A percentile compares a stretch with the other conserved stretches of the same genome.
Conservation (phyloP, 2,113 vertebrate genomes). For the Tylochromis polylepis region DNA sequence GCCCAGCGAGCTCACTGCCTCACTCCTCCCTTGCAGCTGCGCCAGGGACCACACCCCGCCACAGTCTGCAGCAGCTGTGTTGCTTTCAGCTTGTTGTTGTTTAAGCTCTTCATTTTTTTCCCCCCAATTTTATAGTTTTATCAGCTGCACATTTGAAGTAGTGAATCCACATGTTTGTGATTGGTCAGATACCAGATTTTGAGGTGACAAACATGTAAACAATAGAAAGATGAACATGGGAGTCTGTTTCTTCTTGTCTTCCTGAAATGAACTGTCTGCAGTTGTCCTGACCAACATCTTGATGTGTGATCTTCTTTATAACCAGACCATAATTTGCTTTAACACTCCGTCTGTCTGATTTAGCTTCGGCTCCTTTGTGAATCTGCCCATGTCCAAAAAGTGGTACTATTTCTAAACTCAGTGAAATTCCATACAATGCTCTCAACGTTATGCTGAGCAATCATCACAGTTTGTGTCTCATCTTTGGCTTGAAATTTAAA, state of each 20-base stretch:
- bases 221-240: neutral
- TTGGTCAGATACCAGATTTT: neutral
- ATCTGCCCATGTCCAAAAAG: neutral
- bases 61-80: neutral
- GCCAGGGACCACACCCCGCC: too few relatives aligned
- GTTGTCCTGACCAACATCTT: neutral
- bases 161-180: neutral
- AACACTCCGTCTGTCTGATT: neutral
- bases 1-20: too few relatives aligned
- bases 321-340: neutral
- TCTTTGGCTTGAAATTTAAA: neutral
- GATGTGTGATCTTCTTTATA: neutral
- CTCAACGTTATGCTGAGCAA: neutral
- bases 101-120: neutral
- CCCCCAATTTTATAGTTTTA: neutral
- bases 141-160: neutral
- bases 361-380: accelerated
- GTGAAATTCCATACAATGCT: neutral
- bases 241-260: neutral
- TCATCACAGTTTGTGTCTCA: neutral
- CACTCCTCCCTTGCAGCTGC: too few relatives aligned
- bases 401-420: neutral
- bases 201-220: neutral
- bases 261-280: neutral
- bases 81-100: neutral